Base-by-base conservation (phyloP, 2,888 invertebrate genomes). In the Lacanobia oleracea region DNA sequence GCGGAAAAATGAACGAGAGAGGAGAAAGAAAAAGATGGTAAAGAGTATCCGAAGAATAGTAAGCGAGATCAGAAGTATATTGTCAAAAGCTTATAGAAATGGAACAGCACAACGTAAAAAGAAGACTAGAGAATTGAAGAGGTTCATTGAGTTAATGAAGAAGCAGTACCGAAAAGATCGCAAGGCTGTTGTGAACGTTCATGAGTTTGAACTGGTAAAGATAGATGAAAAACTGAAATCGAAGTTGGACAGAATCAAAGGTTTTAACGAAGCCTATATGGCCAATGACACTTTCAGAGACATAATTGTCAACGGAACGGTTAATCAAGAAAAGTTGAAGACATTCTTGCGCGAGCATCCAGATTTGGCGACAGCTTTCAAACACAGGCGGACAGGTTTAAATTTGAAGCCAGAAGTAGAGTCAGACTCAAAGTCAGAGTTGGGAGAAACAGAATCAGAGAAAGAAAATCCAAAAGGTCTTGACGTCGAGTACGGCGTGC, bases 71-170 rank as follows among this genome's bases (percentile, higher is more conserved):
- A 87, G 78, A 40, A 93, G 88, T 72, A 91, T 95, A 61, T 70
- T 95, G 33, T 89, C 89, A 57, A 92, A 82, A 53, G 78, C 89
- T 0, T 93, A 90, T 64, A 92, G 86, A 60, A 94, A 95, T 69
- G 91, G 91, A 7, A 92, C 94, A 7, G 77, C 79, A 2, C 81
- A 85, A 2, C 88, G 92, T 9, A 93, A 91, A 83, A 91, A 67
- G 68, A 94, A 92, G 84, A 94, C 95, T 0, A 93, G 88, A 37
- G 88, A 93, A 56, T 76, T 95, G 51, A 94, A 95, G 85, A 92
- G 87, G 54, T 95, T 93, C 56, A 88, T 95, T 27, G 90, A 91
- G 62, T 78, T 86, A 5, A 79, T 95, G 81, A 95, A 95, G 83
- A 90, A 87, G 40, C 90, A 91, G 53, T 95, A 92, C 73, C 91